Conservation (phyloP, 2,113 vertebrate genomes). For the Bubo blakistoni region DNA sequence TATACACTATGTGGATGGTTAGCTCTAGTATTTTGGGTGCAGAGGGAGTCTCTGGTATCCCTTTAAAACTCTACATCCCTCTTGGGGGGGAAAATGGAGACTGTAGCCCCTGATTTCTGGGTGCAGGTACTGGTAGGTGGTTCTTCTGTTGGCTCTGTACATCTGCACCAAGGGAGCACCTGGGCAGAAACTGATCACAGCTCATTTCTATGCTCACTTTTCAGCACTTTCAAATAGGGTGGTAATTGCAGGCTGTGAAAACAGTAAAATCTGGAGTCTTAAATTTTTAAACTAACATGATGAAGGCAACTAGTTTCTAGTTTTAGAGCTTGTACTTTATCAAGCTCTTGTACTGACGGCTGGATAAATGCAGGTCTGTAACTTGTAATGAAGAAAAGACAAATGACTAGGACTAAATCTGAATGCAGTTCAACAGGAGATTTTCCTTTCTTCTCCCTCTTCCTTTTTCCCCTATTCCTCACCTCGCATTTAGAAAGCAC, state of each 20-base stretch:
- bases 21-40: background rate
- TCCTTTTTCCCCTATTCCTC: background rate
- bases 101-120: rapidly evolving
- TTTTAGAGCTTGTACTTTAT: background rate
- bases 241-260: background rate
- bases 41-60: background rate
- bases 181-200: background rate
- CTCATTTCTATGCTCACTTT: background rate
- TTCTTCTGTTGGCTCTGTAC: background rate
- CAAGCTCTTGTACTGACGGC: background rate
- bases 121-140: background rate
- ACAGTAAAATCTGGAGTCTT: background rate
- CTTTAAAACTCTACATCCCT: background rate
- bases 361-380: background rate
- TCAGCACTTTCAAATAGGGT: background rate
- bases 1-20: background rate
- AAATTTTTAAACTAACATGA: background rate
- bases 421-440: background rate
- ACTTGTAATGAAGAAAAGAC: background rate
- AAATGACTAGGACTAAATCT: background rate
- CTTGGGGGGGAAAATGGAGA: rapidly evolving
- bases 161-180: background rate
- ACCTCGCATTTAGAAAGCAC: background rate
- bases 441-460: background rate
- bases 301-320: background rate